Evolutionary conservation across 2,797 vertebrate species (phyloP), one percentile per base, ranked within the genome.

Genomic region (Pelodytes ibericus): DNA sequence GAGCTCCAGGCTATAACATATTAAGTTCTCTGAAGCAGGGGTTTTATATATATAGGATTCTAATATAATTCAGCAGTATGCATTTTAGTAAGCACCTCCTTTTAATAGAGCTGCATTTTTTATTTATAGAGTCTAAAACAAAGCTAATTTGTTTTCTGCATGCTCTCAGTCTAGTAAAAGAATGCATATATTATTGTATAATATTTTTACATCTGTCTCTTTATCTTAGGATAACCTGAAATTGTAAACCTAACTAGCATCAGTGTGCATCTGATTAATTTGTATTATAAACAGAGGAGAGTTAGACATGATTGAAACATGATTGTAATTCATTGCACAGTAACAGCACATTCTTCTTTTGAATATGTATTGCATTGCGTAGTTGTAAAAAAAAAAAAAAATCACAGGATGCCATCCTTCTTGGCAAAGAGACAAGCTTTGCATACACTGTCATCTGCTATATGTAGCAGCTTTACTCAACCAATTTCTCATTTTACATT

Each of bases 331-430:
- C 61, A 66, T 33, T 66, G 61, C 69, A 77, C 69, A 77, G 70
- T 67, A 77, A 59, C 51, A 66, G 75, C 41, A 65, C 61, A 65
- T 65, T 65, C 62, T 77, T 65, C 68, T 71, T 67, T 72, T 72
- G 75, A 72, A 66, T 77, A 72, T 77, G 59, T 66, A 72, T 59
- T 51, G 53, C 51, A 66, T 59, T 60, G 29, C 61, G 60, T 65
- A 51, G 59, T 71, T 71, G 25, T 2, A n/a, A n/a, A n/a, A n/a
- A n/a, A n/a, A n/a, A n/a, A n/a, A n/a, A n/a, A 73, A 13, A 58
- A 60, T 71, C 74, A 44, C 36, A 30, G 33, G 74, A 66, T 11
- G 4, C 5, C 57, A 53, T 68, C 61, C 15, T 15, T 5, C 24
- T 80, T 53, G 16, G 22, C 1, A 63, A n/a, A 7, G 25, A 30